These are phyloP conservation scores for Pseudomugil gertrudae DNA, from an alignment of 2,797 vertebrate species.

Conservation along the genomic window DNA sequence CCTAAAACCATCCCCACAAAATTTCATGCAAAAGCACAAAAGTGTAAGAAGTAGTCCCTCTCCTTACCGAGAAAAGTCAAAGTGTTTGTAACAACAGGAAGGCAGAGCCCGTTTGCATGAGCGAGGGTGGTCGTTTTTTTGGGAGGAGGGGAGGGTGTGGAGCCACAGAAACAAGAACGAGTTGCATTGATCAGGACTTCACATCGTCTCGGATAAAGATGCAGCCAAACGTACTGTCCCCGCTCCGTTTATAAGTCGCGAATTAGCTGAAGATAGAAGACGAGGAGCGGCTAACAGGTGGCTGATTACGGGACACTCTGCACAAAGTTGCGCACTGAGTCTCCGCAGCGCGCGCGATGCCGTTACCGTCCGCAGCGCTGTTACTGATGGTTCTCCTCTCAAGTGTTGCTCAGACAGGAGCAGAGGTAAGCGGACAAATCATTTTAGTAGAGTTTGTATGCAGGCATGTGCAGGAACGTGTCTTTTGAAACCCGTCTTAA, in stretches of 20 bases:
- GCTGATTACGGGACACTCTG: constrained; percentile 41
- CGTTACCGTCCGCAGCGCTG: constrained; percentile 57
- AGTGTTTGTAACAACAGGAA: constrained; percentile 72
- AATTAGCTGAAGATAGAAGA: constrained; percentile 34
- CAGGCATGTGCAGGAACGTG: neutral
- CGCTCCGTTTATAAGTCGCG: constrained; percentile 57
- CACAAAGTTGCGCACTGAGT: constrained; percentile 29
- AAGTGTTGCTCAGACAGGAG: constrained; percentile 54
- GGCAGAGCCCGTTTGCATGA: constrained; percentile 68
- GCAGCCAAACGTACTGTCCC: constrained; percentile 66
- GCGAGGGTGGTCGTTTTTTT: constrained; percentile 79
- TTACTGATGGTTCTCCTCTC: constrained; percentile 66
- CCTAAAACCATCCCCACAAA: constrained; percentile 21
- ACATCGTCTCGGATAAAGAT: constrained; percentile 83
- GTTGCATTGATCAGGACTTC: constrained; percentile 71
- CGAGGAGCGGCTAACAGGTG: constrained; percentile 51
- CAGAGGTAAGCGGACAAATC: constrained; percentile 74
- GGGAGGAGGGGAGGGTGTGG: constrained; percentile 76
- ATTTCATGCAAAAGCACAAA: constrained; percentile 45
- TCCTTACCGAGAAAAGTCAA: constrained; percentile 73
- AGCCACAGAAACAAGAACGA: constrained; percentile 70
- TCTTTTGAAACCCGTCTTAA: neutral
- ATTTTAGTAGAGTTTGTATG: neutral
- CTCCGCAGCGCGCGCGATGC: constrained; percentile 69
- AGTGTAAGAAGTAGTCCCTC: constrained; percentile 70